Base-by-base conservation (phyloP, 2,888 invertebrate species). In the Pristionchus arcanus region DNA sequence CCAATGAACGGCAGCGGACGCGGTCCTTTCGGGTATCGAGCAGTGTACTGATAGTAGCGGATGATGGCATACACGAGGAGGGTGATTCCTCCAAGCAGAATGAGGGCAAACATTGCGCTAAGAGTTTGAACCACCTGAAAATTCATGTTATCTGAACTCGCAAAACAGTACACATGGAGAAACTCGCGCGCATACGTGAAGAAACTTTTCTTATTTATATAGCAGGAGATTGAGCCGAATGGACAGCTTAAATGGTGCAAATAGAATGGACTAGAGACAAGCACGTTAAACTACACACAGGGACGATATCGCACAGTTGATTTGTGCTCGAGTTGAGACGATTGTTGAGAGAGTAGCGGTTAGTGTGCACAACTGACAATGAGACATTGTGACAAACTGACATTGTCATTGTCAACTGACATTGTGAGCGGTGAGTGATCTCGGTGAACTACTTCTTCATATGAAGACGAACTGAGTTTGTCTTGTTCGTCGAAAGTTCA, bases 1-100 rank as follows among this genome's bases (percentile, higher is more conserved):
- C 71, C 71, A 19, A 71, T 31, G 71, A 71, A 71, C 71, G 71
- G 71, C 31, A 71, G 71, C 19, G 71, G 71, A 11, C 28, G 31
- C 16, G 71, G 71, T 15, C 71, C 71, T 34, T 34, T 71, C 31
- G 71, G 71, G 71, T 19, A 71, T 16, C 34, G 31, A 2, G 71
- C 31, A 15, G 25, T 71, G 71, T 71, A 31, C 25, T 31, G 71
- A 34, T 71, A 71, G 71, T 71, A 71, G 16, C 71, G 31, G 16
- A 71, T 71, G 34, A 71, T 16, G 31, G 71, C 31, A 34, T 34
- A 71, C 31, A 31, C 34, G 34, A 71, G 31, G 19, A 31, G 25
- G 25, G 71, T 71, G 71, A 71, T 21, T 16, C 71, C 13, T 2
- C 71, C 71, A 4, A 71, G 34, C 4, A 71, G 34, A 11, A 71